A percentile compares a stretch with the other conserved stretches of the same genome.
These are phyloP conservation scores for Ascaphus truei DNA, from an alignment of 2,113 vertebrate species.

Conservation along the genomic window DNA sequence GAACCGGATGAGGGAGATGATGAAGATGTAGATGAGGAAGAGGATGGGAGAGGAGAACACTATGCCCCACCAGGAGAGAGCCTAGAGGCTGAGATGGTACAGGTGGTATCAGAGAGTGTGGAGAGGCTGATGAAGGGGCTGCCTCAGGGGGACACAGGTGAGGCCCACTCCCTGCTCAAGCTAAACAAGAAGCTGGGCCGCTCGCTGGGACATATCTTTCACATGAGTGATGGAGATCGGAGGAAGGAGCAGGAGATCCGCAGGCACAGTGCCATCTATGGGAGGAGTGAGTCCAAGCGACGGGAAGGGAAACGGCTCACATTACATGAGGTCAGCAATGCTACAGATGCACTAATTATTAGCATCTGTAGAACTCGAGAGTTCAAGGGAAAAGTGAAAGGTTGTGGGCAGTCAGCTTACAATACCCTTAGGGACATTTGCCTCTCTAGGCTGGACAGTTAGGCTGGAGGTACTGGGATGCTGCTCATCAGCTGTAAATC, in stretches of 20 bases:
- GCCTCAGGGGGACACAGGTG: slow-evolving; percentile 71
- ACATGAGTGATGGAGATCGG: slow-evolving; percentile 76
- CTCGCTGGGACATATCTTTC: slow-evolving; percentile 89
- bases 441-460: no score
- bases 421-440: no score
- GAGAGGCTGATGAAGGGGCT: slow-evolving; percentile 81
- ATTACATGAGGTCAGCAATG: slow-evolving; percentile 81
- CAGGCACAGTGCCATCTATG: slow-evolving; percentile 92
- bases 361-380: no score
- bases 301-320: slow-evolving; percentile 91
- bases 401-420: no score
- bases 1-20: slow-evolving; percentile 66
- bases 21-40: slow-evolving; percentile 56
- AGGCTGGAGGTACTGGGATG: no score
- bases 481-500: no score
- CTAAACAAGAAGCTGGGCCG: slow-evolving; percentile 93
- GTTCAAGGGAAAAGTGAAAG: no score
- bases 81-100: slow-evolving; percentile 76
- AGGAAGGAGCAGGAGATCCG: slow-evolving; percentile 91
- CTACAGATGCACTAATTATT: no score
- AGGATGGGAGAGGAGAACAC: slow-evolving; percentile 75
- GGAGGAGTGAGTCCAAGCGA: slow-evolving; percentile 88
- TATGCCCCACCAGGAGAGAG: slow-evolving; percentile 69
- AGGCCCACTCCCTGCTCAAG: slow-evolving; percentile 79
- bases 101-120: slow-evolving; percentile 81